Evolutionary conservation across 1,140 invertebrate species (phyloP).

Genomic region (Zaprionus ornatus): DNA sequence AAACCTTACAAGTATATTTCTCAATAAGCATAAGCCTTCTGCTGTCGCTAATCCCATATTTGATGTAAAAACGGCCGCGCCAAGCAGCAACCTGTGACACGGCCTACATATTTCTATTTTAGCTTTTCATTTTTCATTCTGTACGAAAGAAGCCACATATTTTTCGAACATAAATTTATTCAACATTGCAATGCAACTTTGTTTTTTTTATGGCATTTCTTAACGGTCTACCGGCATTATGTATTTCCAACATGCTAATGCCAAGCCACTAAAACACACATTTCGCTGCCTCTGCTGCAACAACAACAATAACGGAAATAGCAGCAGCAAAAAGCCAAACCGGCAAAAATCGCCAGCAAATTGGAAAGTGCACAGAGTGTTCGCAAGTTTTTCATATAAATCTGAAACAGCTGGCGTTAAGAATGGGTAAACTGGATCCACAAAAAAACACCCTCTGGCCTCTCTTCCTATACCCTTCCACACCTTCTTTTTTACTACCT

Average conservation of each 20-base stretch:
- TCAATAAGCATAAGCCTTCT: background rate
- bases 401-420: slow-evolving; percentile 62
- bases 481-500: background rate
- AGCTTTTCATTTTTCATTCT: slow-evolving; percentile 22
- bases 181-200: slow-evolving; percentile 46
- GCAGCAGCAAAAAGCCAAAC: slow-evolving; percentile 25
- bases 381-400: slow-evolving; percentile 71
- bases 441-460: background rate
- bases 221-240: slow-evolving; percentile 54
- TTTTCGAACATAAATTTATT: slow-evolving; percentile 61
- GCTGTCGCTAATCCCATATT: slow-evolving; percentile 1
- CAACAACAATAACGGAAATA: slow-evolving; percentile 9
- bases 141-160: slow-evolving; percentile 53
- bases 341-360: slow-evolving; percentile 64
- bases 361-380: slow-evolving; percentile 56
- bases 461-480: background rate
- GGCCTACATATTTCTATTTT: slow-evolving; percentile 32
- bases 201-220: slow-evolving; percentile 50
- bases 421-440: background rate
- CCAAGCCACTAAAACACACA: slow-evolving; percentile 77
- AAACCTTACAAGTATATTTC: background rate
- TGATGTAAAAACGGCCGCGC: slow-evolving; percentile 6
- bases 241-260: slow-evolving; percentile 71
- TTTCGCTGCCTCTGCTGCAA: slow-evolving; percentile 44
- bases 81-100: slow-evolving; percentile 5